A percentile compares a stretch with the other conserved stretches of the same genome.
Conservation (phyloP, 2,888 invertebrate genomes). For the Leuctra nigra region DNA sequence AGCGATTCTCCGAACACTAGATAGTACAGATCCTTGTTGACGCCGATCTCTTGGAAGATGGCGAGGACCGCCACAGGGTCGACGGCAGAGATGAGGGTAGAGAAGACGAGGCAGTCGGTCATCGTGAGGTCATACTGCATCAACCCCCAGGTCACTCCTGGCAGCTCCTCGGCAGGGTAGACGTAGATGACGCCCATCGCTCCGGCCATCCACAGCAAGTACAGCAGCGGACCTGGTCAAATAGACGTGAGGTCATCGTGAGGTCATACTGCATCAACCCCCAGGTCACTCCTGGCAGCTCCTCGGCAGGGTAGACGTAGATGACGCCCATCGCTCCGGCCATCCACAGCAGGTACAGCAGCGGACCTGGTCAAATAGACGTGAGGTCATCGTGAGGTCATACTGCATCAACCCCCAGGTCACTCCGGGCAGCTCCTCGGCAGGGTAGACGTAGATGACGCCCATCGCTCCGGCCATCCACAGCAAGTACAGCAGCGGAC, state of each 20-base stretch:
- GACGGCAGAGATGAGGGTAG: conserved; percentile 49
- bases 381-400: too few relatives aligned
- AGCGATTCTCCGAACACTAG: conserved; percentile 56
- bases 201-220: conserved; percentile 21
- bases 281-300: neutral
- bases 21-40: conserved; percentile 53
- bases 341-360: conserved; percentile 24
- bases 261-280: neutral
- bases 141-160: neutral
- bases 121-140: conserved; percentile 30
- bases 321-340: conserved; percentile 27
- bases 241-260: too few relatives aligned
- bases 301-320: neutral
- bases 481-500: conserved; percentile 25
- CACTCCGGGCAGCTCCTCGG: neutral
- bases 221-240: conserved; percentile 28
- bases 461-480: conserved; percentile 27
- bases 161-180: neutral
- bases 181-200: conserved; percentile 26
- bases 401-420: neutral
- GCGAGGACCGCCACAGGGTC: conserved; percentile 53
- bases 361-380: too few relatives aligned
- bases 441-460: conserved; percentile 3
- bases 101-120: conserved; percentile 41
- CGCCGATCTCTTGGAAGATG: conserved; percentile 52